Conservation (phyloP, 53 echinoderm and acorn worm species). For the Hippasteria phrygiana region DNA sequence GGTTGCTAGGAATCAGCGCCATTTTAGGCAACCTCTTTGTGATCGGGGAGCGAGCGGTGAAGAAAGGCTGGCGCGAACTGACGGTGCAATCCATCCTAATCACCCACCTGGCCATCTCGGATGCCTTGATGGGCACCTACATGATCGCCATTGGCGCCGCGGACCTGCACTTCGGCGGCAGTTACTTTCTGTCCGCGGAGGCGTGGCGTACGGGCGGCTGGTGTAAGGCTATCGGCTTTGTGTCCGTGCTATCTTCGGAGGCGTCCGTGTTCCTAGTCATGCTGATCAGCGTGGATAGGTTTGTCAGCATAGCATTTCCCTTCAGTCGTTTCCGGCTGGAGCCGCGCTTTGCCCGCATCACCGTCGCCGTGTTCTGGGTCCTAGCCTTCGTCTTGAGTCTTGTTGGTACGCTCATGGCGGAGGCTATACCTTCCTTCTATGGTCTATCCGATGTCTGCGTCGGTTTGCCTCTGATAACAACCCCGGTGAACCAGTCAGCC, state of each 20-base stretch:
- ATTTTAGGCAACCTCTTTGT: constrained; percentile 68
- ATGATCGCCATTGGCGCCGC: constrained; percentile 64
- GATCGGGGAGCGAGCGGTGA: constrained; percentile 16
- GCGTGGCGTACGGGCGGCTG: constrained; percentile 64
- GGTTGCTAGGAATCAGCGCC: constrained; percentile 71
- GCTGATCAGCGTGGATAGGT: constrained; percentile 70
- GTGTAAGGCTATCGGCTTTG: constrained; percentile 67
- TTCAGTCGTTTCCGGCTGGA: constrained; percentile 66
- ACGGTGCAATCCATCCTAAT: constrained; percentile 67
- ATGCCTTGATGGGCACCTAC: constrained; percentile 73
- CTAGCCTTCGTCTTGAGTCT: constrained; percentile 49
- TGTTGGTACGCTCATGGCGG: constrained; percentile 27
- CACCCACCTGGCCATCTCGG: constrained; percentile 66
- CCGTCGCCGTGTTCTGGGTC: constrained; percentile 46
- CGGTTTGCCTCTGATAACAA: constrained; percentile 59
- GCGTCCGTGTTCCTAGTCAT: constrained; percentile 76
- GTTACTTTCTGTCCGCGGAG: constrained; percentile 54
- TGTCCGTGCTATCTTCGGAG: constrained; percentile 69
- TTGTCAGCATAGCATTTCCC: constrained; percentile 69
- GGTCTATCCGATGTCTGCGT: constrained; percentile 72
- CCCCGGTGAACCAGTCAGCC: neutral
- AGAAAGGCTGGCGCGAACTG: constrained; percentile 31
- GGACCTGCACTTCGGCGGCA: constrained; percentile 56
- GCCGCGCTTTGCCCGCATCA: neutral
- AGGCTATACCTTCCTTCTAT: constrained; percentile 25